Conservation (phyloP, 2,888 invertebrate species). For the Pseudolycoriella hygida region DNA sequence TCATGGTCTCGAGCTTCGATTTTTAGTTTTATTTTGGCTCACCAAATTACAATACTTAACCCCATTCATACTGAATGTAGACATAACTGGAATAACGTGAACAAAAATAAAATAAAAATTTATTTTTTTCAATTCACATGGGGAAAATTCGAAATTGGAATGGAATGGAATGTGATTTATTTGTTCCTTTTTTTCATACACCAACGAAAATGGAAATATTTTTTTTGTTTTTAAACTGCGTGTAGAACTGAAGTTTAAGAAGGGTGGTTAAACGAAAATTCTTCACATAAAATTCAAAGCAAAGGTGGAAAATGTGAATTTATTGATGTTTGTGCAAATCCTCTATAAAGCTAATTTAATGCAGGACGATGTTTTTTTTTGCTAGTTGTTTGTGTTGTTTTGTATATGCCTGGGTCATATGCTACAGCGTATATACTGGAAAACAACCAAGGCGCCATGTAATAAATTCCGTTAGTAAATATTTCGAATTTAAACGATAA, state of each 20-base stretch:
- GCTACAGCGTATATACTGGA: no score
- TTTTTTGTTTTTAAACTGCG: conserved; percentile 1
- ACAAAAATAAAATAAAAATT: background rate
- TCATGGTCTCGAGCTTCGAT: no score
- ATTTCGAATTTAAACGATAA: no score
- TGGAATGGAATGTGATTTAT: conserved; percentile 2
- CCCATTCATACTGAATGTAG: no score
- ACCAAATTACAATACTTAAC: no score
- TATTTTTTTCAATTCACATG: conserved; percentile 1
- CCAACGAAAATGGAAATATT: background rate
- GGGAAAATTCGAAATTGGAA: conserved; percentile 3
- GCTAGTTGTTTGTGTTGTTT: background rate
- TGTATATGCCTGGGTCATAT: background rate
- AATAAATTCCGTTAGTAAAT: no score
- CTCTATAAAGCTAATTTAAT: background rate
- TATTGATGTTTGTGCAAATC: conserved; percentile 1
- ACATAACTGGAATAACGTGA: background rate
- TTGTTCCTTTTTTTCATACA: background rate
- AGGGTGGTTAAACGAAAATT: conserved; percentile 1
- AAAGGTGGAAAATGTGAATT: conserved; percentile 1
- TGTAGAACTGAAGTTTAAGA: background rate
- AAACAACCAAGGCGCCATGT: no score
- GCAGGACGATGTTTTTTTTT: background rate
- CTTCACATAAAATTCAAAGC: background rate
- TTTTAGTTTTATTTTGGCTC: no score